Percentiles rank a stretch among this genome's conserved stretches.
Conservation (phyloP, 2,888 invertebrate genomes). For the Notodonta dromedarius region DNA sequence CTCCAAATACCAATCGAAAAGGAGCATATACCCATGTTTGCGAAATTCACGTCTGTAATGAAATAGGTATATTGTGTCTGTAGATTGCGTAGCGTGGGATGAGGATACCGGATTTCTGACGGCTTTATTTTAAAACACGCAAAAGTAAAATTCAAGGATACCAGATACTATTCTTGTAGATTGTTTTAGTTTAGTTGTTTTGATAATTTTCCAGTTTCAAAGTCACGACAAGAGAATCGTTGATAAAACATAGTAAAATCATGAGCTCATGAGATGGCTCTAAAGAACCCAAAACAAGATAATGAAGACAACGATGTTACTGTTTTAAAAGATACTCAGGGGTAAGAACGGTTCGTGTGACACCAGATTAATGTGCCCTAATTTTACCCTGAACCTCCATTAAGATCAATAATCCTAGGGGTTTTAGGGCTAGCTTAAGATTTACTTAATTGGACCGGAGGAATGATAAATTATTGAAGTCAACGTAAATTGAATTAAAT, state of each 20-base stretch:
- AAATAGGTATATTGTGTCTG: not conserved
- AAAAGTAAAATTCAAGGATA: constrained; percentile 2
- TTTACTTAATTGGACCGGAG: constrained; percentile 16
- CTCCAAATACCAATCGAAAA: too few relatives aligned
- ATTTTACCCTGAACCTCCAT: constrained; percentile 11
- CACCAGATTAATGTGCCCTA: not conserved
- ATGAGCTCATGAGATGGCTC: not conserved
- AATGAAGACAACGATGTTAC: not conserved
- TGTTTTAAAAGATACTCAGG: not conserved
- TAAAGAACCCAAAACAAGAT: not conserved
- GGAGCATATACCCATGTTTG: not conserved
- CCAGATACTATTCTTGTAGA: not conserved
- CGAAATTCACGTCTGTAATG: not conserved
- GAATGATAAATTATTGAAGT: too few relatives aligned
- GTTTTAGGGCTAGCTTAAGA: constrained; percentile 13
- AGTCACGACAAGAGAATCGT: not conserved
- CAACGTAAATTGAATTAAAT: too few relatives aligned
- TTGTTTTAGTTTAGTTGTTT: not conserved
- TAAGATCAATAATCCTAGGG: constrained; percentile 9
- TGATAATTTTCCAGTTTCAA: not conserved
- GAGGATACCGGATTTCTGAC: not conserved
- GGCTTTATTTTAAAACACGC: not conserved
- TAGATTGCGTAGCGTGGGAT: not conserved
- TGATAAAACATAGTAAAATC: not conserved
- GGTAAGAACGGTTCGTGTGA: not conserved